Base-by-base conservation (phyloP, 2,888 invertebrate genomes). In the Drosophila falleni region DNA sequence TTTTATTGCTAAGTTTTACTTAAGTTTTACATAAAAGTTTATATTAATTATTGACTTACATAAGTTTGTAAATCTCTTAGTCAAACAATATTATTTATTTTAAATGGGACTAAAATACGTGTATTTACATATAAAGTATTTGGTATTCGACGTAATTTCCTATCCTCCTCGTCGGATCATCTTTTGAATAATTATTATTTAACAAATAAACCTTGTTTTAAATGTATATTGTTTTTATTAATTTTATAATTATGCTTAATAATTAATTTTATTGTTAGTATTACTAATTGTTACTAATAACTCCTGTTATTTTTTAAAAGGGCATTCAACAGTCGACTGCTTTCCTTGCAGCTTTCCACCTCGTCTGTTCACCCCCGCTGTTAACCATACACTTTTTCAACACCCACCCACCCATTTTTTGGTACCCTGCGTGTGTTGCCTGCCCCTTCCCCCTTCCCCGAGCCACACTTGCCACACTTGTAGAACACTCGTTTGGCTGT, bases 401-500 rank as follows among this genome's bases (percentile, higher is more conserved):
- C 41, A 51, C 42, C 51, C 42, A 13, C 16, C 53, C 58, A 35
- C 16, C 53, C 58, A 35, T 46, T 1, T 53, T 16, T n/a, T 42
- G n/a, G 33, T 13, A 11, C 47, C 33, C 29, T 8, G 33, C n/a
- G 49, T 16, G 33, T 23, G 23, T 33, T 35, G 19, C 37, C 11
- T 26, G 2, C 35, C 3, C 8, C 31, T 4, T n/a, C n/a, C n/a
- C n/a, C n/a, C n/a, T n/a, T n/a, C 9, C 13, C 19, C 41, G 33
- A 50, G n/a, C 8, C 37, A 2, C 13, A 16, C 0, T 23, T 41
- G 13, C 13, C 81, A 61, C 77, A 80, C 73, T 82, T 81, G 78
- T 80, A 79, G 78, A 71, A 77, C 86, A 80, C 88, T 88, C 86
- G 73, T 87, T 87, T 83, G 88, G 86, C 84, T 87, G 86, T 87